Percentiles rank a stretch among this genome's conserved stretches.
phyloP scores from a whole-genome alignment of 2,888 invertebrate species.

The Orchesella flavescens region DNA sequence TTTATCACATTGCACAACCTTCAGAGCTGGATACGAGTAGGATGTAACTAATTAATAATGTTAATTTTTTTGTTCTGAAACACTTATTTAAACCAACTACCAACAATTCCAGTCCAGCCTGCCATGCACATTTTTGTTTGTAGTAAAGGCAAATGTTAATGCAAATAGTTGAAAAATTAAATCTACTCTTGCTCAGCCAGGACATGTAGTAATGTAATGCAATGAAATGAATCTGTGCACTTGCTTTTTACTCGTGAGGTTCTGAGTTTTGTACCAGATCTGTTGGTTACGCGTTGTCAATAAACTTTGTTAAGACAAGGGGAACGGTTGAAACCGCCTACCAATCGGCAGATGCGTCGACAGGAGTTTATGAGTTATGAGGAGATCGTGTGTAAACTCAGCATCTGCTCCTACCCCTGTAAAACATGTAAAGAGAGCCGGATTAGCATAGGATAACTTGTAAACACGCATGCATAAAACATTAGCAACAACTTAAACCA shows the following conservation, averaged over 20 bases:
- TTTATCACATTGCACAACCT: background rate
- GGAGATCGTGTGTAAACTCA: constrained; percentile 66
- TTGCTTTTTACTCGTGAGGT: too few relatives aligned
- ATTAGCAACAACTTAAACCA: constrained; percentile 13
- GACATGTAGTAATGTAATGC: too few relatives aligned
- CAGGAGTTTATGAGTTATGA: constrained; percentile 67
- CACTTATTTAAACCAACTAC: background rate
- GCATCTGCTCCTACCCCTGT: too few relatives aligned
- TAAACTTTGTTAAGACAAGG: constrained; percentile 58
- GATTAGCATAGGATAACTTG: too few relatives aligned
- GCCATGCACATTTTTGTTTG: too few relatives aligned
- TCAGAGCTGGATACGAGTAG: background rate
- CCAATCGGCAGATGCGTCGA: constrained; percentile 66
- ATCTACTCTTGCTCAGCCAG: too few relatives aligned
- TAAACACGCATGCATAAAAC: constrained; percentile 18
- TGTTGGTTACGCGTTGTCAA: constrained; percentile 30
- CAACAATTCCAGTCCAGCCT: too few relatives aligned
- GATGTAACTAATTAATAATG: constrained; percentile 57
- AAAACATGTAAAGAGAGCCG: too few relatives aligned
- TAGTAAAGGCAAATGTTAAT: background rate
- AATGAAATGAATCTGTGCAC: too few relatives aligned
- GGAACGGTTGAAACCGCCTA: constrained; percentile 64
- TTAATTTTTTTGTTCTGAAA: constrained; percentile 39
- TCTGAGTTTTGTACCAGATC: too few relatives aligned
- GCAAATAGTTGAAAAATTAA: constrained; percentile 19